Evolutionary conservation across 2,888 invertebrate species (phyloP), one percentile per base, ranked within the genome.

Genomic region (Antheraea assamensis): DNA sequence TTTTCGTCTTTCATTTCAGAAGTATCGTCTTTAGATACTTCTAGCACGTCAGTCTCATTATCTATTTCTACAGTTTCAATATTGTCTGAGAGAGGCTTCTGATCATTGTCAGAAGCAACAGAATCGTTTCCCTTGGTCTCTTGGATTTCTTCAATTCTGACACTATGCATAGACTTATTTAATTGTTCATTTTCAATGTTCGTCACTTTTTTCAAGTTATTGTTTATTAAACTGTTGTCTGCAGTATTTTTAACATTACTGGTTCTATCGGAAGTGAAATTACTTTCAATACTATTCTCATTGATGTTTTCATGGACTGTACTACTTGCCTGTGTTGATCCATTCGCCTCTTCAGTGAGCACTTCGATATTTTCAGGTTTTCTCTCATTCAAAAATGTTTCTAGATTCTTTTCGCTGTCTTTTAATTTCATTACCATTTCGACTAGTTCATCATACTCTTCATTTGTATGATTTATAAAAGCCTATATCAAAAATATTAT

Each of bases 351-450:
- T 73, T 89, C 90, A 49, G 82, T 85, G 49, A 90, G 89, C 19
- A 90, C 89, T 80, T 92, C 93, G 66, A 88, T 79, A 82, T 91
- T 91, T 74, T 93, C 93, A 71, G 91, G 88, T 76, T 82, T 85
- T 70, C 81, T 88, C 64, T 91, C 90, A 71, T 80, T 80, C 72
- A 96, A 90, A 76, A 96, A 94, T 82, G 90, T 93, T 82, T 95
- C 93, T 79, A 97, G 91, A 88, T 96, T 97, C 74, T 87, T 93
- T 91, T 97, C 97, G 85, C 97, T 97, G 87, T 97, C 97, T 89
- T 95, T 95, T 79, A 97, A 93, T 89, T 96, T 96, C 88, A 95
- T 95, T 81, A 96, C 95, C 95, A 96, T 96, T 89, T 94, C 95
- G 82, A 95, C 92, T 80, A 97, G 92, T 85, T 96, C 96, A 83